Conservation (phyloP, 1,140 invertebrate genomes). For the Euura saliciscinereae region DNA sequence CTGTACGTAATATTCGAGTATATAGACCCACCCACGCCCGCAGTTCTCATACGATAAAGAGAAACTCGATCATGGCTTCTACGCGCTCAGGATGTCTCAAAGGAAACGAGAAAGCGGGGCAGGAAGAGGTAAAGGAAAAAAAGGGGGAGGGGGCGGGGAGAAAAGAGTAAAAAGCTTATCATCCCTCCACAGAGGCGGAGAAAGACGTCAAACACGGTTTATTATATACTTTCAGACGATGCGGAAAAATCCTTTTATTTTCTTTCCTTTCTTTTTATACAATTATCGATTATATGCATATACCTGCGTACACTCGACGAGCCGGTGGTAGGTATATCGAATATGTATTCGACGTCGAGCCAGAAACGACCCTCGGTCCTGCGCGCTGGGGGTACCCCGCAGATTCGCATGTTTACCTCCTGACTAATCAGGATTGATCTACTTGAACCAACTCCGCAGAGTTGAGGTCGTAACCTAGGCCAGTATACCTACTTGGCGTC, state of each 20-base stretch:
- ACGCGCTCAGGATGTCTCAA: neutral
- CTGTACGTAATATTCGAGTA: no score
- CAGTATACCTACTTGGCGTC: neutral
- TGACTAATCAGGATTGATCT: slow-evolving; percentile 5
- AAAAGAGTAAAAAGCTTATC: neutral
- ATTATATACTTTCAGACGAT: no score
- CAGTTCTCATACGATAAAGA: neutral
- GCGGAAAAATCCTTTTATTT: no score
- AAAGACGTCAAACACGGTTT: no score
- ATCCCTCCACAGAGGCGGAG: no score
- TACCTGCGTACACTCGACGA: no score
- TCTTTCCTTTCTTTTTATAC: no score
- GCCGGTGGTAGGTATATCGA: neutral
- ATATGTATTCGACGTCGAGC: neutral
- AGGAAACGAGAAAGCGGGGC: neutral
- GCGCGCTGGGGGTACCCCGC: no score
- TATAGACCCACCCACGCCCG: no score
- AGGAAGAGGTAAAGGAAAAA: neutral
- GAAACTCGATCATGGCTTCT: neutral
- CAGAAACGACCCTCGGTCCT: neutral
- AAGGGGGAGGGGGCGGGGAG: neutral
- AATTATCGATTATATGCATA: no score
- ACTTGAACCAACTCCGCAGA: neutral
- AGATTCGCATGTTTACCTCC: neutral
- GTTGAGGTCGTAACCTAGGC: neutral